A percentile compares a stretch with the other conserved stretches of the same genome.
phyloP scores from a whole-genome alignment of 2,888 invertebrate species.

The Agrotis segetum region DNA sequence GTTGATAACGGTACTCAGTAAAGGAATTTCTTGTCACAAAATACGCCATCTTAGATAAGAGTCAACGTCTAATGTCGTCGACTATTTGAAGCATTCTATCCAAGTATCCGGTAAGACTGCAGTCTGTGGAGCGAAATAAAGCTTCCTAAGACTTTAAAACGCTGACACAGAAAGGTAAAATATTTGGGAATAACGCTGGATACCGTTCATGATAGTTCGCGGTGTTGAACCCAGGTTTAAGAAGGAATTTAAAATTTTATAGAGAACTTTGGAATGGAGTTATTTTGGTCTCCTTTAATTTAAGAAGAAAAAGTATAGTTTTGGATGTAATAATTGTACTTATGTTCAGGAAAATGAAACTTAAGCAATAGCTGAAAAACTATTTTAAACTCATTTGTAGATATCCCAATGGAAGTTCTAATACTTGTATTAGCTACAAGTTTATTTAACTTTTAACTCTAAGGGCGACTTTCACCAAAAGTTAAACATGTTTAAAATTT shows the following conservation, averaged over 20 bases:
- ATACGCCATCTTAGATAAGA: conserved; percentile 16
- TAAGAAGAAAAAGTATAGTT: neutral
- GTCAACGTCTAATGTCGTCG: conserved; percentile 24
- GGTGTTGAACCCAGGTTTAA: conserved; percentile 24
- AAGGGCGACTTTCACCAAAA: too few relatives aligned
- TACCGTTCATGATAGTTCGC: conserved; percentile 33
- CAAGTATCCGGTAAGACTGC: conserved; percentile 40
- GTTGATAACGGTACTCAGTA: neutral
- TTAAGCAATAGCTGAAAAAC: too few relatives aligned
- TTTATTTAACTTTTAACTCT: too few relatives aligned
- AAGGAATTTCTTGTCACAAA: conserved; percentile 10
- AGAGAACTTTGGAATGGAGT: conserved; percentile 9
- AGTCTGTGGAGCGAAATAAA: conserved; percentile 43
- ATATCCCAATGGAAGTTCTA: too few relatives aligned
- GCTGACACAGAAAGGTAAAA: conserved; percentile 47
- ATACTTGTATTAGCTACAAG: too few relatives aligned
- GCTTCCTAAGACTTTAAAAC: conserved; percentile 44
- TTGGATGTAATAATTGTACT: neutral
- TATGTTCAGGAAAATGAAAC: too few relatives aligned
- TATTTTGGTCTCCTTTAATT: conserved; percentile 8
- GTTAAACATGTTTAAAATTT: too few relatives aligned
- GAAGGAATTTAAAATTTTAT: conserved; percentile 8
- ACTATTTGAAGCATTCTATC: conserved; percentile 36
- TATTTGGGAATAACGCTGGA: conserved; percentile 39
- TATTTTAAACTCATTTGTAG: too few relatives aligned